These are phyloP conservation scores for Salvelinus fontinalis DNA, from an alignment of 2,113 vertebrate species.

Conservation along the genomic window DNA sequence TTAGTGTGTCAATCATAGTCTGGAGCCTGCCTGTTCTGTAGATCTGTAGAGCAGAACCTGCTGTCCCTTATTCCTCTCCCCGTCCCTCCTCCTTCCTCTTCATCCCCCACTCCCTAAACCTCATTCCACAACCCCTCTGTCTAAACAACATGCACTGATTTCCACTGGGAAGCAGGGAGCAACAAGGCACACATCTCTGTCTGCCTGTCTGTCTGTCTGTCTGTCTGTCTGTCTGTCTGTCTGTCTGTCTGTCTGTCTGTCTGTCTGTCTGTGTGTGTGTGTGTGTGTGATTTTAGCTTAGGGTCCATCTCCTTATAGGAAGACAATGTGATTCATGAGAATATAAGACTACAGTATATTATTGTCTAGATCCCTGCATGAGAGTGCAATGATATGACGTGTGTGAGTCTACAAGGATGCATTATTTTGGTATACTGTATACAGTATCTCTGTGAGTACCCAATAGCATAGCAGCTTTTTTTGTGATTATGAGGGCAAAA, in stretches of 20 bases:
- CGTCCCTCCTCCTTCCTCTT: not conserved
- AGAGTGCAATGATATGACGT: not conserved
- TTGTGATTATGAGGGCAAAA: not conserved
- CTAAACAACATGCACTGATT: not conserved
- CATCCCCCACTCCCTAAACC: not conserved
- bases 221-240: too few relatives aligned
- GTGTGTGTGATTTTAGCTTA: too few relatives aligned
- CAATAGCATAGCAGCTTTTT: not conserved
- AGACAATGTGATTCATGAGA: not conserved
- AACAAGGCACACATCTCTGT: not conserved
- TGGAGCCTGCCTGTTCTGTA: not conserved
- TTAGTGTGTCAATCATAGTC: constrained; percentile 39
- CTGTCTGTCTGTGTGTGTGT: too few relatives aligned
- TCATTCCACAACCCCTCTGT: too few relatives aligned
- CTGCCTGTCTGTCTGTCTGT: not conserved
- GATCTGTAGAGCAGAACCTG: constrained; percentile 13
- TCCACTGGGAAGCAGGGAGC: not conserved
- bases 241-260: too few relatives aligned
- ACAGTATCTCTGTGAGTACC: not conserved
- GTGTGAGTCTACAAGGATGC: not conserved
- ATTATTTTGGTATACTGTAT: too few relatives aligned
- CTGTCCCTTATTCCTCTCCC: not conserved
- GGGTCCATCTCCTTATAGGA: too few relatives aligned
- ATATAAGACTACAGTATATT: not conserved
- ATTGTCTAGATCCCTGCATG: not conserved